Conservation (phyloP, 2,113 vertebrate genomes). For the Pimephales promelas region DNA sequence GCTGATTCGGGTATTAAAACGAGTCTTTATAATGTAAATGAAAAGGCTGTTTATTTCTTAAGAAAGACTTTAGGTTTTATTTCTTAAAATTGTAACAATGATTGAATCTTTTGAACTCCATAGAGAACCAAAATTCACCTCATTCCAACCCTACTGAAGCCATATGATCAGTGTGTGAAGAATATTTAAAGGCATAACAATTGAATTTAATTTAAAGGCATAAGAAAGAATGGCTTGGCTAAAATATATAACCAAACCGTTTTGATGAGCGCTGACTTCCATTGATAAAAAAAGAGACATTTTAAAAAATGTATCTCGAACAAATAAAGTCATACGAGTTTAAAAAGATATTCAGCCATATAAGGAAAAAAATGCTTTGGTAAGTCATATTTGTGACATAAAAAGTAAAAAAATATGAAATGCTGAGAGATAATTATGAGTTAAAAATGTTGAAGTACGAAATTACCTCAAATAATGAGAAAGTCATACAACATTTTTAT, state of each 20-base stretch:
- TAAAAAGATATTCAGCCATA: neutral
- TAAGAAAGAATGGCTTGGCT: too few species aligned
- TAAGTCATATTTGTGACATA: neutral
- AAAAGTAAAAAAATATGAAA: too few species aligned
- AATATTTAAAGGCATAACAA: too few species aligned
- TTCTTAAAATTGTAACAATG: neutral
- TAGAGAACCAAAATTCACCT: too few species aligned
- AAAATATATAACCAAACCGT: neutral
- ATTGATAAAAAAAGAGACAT: neutral
- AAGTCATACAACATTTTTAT: too few species aligned
- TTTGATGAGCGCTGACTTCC: neutral
- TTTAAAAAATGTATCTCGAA: neutral
- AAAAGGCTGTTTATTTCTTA: slow-evolving; percentile 44
- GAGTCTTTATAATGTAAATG: slow-evolving; percentile 52
- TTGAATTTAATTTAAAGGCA: too few species aligned
- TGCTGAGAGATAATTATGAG: too few species aligned
- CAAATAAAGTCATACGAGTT: neutral
- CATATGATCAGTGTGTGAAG: too few species aligned
- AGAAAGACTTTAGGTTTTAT: slow-evolving; percentile 12
- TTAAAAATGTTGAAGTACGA: too few species aligned
- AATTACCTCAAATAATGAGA: too few species aligned
- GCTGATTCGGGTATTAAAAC: slow-evolving; percentile 36
- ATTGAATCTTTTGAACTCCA: neutral
- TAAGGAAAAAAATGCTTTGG: neutral
- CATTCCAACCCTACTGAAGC: too few species aligned